Evolutionary conservation across 1,140 invertebrate genomes (phyloP).

Genomic region (Rhopalosiphum padi): DNA sequence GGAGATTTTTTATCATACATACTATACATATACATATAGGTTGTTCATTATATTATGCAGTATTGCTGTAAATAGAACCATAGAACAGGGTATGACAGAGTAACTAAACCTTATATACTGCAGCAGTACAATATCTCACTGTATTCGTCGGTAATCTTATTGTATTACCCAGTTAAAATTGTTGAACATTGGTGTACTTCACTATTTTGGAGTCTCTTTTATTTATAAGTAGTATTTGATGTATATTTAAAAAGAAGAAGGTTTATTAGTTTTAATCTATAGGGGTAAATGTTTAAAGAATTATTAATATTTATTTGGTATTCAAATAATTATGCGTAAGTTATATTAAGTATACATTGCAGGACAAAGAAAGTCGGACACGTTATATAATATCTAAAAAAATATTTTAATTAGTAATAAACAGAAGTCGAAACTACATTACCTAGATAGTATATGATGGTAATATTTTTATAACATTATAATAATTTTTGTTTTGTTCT

Average conservation of each 20-base stretch:
- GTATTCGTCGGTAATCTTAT: not conserved
- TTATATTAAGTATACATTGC: not conserved
- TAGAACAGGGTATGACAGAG: not conserved
- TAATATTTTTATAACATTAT: not conserved
- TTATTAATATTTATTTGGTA: not conserved
- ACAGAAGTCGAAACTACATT: not conserved
- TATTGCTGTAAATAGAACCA: not conserved
- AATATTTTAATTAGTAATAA: not conserved
- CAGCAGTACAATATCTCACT: not conserved
- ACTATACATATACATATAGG: not conserved
- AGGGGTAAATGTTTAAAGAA: not conserved
- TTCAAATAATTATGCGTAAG: not conserved
- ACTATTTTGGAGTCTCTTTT: not conserved
- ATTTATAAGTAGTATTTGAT: not conserved
- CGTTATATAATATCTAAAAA: not conserved
- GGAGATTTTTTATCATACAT: not conserved
- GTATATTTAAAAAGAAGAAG: not conserved
- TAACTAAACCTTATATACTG: not conserved
- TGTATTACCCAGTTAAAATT: not conserved
- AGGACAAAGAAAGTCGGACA: not conserved
- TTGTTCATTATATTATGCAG: not conserved
- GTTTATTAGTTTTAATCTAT: not conserved
- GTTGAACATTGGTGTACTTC: not conserved
- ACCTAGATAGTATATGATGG: not conserved
- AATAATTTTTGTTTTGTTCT: not conserved